Conservation (phyloP, 2,888 invertebrate species). For the Ptilodon capucinus region DNA sequence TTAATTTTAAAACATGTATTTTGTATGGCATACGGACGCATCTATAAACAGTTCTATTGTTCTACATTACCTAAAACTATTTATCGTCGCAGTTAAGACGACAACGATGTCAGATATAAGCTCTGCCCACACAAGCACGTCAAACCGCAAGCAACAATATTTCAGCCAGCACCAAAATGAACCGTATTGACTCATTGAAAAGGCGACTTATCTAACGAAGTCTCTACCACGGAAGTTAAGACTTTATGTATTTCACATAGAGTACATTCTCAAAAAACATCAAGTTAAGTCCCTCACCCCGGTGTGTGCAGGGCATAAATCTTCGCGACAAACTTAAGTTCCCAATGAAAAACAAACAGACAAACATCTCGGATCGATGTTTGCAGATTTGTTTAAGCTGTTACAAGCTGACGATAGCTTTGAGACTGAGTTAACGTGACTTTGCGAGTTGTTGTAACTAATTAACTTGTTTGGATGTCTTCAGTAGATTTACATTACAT, state of each 20-base stretch:
- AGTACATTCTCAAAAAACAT: too few relatives aligned
- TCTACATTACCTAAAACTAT: slow-evolving; percentile 4
- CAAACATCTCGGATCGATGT: slow-evolving; percentile 12
- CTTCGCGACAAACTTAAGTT: slow-evolving; percentile 20
- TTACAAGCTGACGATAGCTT: neutral
- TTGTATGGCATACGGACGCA: too few relatives aligned
- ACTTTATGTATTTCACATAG: too few relatives aligned
- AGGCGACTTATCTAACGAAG: too few relatives aligned
- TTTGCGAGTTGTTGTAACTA: neutral
- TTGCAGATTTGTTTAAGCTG: slow-evolving; percentile 7
- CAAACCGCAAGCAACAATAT: too few relatives aligned
- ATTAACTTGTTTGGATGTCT: neutral
- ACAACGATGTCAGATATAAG: neutral
- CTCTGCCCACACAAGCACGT: too few relatives aligned
- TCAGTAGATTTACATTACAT: neutral
- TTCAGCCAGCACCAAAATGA: too few relatives aligned
- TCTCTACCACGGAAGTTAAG: too few relatives aligned
- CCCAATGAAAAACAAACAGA: slow-evolving; percentile 33
- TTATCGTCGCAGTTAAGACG: slow-evolving; percentile 6
- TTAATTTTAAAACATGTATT: too few relatives aligned
- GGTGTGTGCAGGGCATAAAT: too few relatives aligned
- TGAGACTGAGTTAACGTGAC: neutral
- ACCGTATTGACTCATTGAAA: too few relatives aligned
- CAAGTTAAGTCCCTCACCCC: too few relatives aligned
- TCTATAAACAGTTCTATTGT: neutral